Evolutionary conservation across 2,888 invertebrate genomes (phyloP), one percentile per base, ranked within the genome.

Genomic region (Synanthedon formicaeformis): DNA sequence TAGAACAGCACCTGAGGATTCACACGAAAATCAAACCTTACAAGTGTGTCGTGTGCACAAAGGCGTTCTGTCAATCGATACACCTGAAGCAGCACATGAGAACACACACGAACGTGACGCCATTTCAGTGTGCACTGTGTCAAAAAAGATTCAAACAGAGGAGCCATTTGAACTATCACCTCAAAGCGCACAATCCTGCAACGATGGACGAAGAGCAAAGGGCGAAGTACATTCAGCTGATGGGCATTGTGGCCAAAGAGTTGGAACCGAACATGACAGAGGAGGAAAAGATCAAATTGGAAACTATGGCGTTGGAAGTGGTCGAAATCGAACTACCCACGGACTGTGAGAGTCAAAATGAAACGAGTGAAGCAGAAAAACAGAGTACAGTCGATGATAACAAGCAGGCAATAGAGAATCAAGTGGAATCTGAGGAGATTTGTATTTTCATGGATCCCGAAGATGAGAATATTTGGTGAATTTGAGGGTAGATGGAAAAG

Each of bases 81-180:
- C 71, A 75, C 52, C 48, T 88, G 8, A 75, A 77, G 40, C 88
- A 88, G 13, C 88, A 88, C 45, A 87, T 88, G 86, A 54, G 87
- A 0, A 84, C 84, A 0, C 87, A 87, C 55, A 86, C 88, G 0
- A 80, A 85, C 49, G 80, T 87, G 0, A 71, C 81, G 0, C 87
- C 87, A 0, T 87, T 85, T 67, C 75, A 80, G 16, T 87, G 87
- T 52, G 76, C 71, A 0, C 63, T 84, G 0, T 87, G 87, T 55
- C 66, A 73, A 8, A 78, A 86, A 18, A 53, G 75, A 1, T 86
- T 82, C 60, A 84, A 83, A 45, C 88, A 88, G 52, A 77, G 78
- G 60, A 81, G 79, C 41, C 87, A 88, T 52, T 55, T 87, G 0
- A 87, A 84, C 55, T 86, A 83, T 16, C 88, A 88, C 52, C 57